Percentiles rank a stretch among this genome's conserved stretches.
Conservation (phyloP, 64 coral and sea anemone genomes). For the Dendronephthya gigantea region DNA sequence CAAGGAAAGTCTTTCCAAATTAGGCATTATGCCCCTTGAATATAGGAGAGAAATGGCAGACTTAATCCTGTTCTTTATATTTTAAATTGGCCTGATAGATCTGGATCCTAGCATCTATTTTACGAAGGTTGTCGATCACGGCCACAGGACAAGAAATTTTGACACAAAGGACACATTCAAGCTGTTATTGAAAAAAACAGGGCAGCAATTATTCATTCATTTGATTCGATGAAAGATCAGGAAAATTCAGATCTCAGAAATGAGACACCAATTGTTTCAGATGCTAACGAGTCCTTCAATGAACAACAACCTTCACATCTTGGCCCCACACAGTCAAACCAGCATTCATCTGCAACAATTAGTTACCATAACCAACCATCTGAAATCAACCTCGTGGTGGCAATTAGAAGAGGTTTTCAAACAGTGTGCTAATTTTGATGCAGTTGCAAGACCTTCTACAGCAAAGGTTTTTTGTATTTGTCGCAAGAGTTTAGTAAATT, state of each 20-base stretch:
- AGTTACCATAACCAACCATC: neutral
- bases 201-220: neutral
- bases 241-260: slow-evolving; percentile 43
- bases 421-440: neutral
- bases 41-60: neutral
- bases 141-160: neutral
- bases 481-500: neutral
- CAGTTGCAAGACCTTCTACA: neutral
- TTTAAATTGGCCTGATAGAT: neutral
- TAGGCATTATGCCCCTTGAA: neutral
- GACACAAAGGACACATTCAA: neutral
- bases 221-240: slow-evolving; percentile 30
- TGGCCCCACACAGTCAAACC: neutral
- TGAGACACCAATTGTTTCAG: slow-evolving; percentile 17
- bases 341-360: slow-evolving; percentile 21
- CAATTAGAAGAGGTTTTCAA: neutral
- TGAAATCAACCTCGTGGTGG: neutral
- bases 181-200: slow-evolving; percentile 21
- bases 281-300: slow-evolving; percentile 46
- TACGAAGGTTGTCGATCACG: neutral
- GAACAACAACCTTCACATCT: slow-evolving; percentile 12
- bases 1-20: neutral
- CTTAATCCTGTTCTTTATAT: neutral
- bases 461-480: neutral
- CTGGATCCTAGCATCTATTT: neutral